Evolutionary conservation across 2,113 vertebrate genomes (phyloP).

Genomic region (Archocentrus centrarchus): DNA sequence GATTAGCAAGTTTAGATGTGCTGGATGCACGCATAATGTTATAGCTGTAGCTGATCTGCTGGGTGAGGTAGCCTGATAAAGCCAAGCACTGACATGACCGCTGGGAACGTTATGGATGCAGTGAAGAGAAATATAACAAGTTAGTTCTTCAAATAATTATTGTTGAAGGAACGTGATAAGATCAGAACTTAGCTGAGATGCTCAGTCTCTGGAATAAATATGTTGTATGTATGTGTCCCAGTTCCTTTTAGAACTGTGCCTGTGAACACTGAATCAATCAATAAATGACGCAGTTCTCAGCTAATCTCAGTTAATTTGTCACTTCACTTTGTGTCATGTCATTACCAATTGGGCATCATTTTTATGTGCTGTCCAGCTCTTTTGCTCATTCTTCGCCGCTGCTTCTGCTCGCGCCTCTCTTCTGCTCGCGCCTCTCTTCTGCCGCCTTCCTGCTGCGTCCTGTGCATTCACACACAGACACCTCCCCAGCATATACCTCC

Average conservation of each 20-base stretch:
- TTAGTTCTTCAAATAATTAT: neutral
- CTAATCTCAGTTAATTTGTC: slow-evolving; percentile 20
- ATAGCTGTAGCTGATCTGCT: slow-evolving; percentile 24
- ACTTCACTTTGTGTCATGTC: slow-evolving; percentile 24
- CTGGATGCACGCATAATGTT: neutral
- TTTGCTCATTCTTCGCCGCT: slow-evolving; percentile 16
- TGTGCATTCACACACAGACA: slow-evolving; percentile 26
- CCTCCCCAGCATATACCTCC: slow-evolving; percentile 22
- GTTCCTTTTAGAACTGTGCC: slow-evolving; percentile 18
- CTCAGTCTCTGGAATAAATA: slow-evolving; percentile 24
- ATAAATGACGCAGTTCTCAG: slow-evolving; percentile 50
- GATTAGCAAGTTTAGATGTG: slow-evolving; percentile 43
- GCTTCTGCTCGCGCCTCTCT: neutral
- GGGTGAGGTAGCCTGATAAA: neutral
- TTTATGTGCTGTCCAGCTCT: slow-evolving; percentile 18
- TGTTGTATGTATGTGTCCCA: slow-evolving; percentile 33
- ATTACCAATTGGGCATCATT: slow-evolving; percentile 3
- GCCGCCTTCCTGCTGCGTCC: slow-evolving; percentile 33
- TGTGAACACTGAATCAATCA: slow-evolving; percentile 36
- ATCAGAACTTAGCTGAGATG: slow-evolving; percentile 9
- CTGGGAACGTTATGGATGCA: neutral
- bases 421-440: neutral
- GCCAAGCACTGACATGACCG: neutral
- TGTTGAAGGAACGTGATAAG: neutral
- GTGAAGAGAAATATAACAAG: neutral